Percentiles rank a stretch among this genome's conserved stretches.
phyloP scores from a whole-genome alignment of 1,140 invertebrate species.

The Spodoptera frugiperda region DNA sequence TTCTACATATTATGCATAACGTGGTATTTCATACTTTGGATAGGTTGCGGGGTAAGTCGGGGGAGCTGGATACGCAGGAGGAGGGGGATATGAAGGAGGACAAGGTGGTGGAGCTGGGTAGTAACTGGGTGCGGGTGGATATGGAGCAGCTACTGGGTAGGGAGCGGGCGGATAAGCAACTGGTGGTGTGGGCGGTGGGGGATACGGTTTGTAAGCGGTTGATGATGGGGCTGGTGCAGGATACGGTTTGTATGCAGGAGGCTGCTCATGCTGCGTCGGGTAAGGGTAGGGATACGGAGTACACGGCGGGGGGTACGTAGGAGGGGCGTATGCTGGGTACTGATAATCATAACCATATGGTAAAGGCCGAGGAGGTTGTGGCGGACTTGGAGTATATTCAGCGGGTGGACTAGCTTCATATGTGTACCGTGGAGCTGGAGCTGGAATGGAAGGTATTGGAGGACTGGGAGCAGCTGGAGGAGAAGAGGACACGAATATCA shows the following conservation, averaged over 20 bases:
- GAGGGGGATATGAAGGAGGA: slow-evolving; percentile 13
- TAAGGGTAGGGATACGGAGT: slow-evolving; percentile 41
- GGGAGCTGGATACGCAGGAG: neutral
- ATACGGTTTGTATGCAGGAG: neutral
- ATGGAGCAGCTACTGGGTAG: slow-evolving; percentile 8
- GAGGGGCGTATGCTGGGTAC: slow-evolving; percentile 48
- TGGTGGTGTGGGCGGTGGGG: neutral
- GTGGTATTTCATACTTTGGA: neutral
- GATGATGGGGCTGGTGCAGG: slow-evolving; percentile 12
- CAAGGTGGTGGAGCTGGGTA: slow-evolving; percentile 41
- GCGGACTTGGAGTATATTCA: slow-evolving; percentile 35
- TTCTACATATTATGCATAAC: neutral
- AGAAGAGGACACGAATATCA: slow-evolving; percentile 62
- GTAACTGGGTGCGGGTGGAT: neutral
- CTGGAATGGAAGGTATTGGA: slow-evolving; percentile 44
- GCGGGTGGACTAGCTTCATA: slow-evolving; percentile 40
- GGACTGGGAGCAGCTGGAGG: slow-evolving; percentile 44
- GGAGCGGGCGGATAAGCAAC: neutral
- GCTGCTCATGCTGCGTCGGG: neutral
- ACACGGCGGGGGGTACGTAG: slow-evolving; percentile 27
- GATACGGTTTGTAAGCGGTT: slow-evolving; percentile 26
- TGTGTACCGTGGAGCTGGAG: slow-evolving; percentile 38
- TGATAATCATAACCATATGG: slow-evolving; percentile 57
- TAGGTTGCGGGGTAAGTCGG: neutral
- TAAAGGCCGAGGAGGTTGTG: slow-evolving; percentile 38